Evolutionary conservation across 2,113 vertebrate genomes (phyloP), one percentile per base, ranked within the genome.

Genomic region (Amphilophus citrinellus): DNA sequence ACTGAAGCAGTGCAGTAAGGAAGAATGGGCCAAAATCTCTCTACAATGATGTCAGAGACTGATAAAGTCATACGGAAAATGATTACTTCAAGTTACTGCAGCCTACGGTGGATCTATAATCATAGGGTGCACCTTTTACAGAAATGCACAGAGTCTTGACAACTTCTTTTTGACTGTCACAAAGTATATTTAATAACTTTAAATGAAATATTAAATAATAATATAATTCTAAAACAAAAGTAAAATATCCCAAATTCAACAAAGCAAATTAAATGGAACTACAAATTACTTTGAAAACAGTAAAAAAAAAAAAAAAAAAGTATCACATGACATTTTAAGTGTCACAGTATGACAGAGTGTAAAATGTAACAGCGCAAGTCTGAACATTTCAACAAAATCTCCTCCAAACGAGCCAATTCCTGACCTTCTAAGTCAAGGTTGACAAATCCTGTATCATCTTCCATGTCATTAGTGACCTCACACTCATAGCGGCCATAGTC

Each of bases 401-500:
- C 10, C 3, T 39, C 15, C 24, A 58, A 10, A 5, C 32, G n/a
- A 18, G 58, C 42, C 10, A 39, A 75, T 56, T 27, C 56, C 94
- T 92, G 60, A 99, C 98, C 98, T 97, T 99, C 97, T 1, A 99
- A 94, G 87, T 98, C 97, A 61, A 99, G 95, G 90, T 97, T 98
- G 87, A 99, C 98, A 91, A 97, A 96, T 73, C 98, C 98, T 0
- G 96, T 96, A 82, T 99, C 98, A 0, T 99, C 98, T 79, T 99
- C 98, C 61, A 99, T 96, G 93, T 99, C 97, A 2, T 99, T 96
- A 80, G 98, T 98, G 91, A 99, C 97, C 89, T 99, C 98, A 10
- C 98, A 99, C 91, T 98, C 98, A 0, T 98, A 99, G 86, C 97
- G 97, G 3, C 98, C 98, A 1, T 99, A 98, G 92, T 99, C 98